Conservation (phyloP, 2,113 vertebrate species). For the Salvelinus fontinalis region DNA sequence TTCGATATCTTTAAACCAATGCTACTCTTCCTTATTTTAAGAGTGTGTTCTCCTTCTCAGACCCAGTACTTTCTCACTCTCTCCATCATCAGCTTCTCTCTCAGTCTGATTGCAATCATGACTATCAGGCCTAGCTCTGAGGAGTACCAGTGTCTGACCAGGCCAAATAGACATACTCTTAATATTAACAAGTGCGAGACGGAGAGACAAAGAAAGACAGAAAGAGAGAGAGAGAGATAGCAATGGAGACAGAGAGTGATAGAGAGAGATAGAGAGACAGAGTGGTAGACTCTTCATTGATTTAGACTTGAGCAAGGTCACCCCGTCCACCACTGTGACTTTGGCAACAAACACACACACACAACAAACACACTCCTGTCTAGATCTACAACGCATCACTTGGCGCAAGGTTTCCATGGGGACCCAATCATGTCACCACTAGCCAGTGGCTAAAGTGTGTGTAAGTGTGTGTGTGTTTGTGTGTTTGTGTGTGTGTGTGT, state of each 20-base stretch:
- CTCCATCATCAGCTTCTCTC: too few relatives aligned
- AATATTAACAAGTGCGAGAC: too few relatives aligned
- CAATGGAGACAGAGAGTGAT: neutral
- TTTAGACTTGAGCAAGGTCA: conserved; percentile 6
- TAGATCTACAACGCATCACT: conserved; percentile 48
- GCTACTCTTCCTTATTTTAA: too few relatives aligned
- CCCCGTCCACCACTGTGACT: conserved; percentile 13
- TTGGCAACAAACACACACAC: conserved; percentile 25
- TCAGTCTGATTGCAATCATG: too few relatives aligned
- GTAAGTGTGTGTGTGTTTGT: conserved; percentile 3
- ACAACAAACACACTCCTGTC: conserved; percentile 28
- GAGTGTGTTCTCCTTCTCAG: too few relatives aligned
- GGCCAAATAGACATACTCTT: too few relatives aligned
- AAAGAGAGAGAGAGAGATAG: conserved; percentile 6
- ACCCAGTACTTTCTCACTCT: too few relatives aligned
- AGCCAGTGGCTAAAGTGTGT: conserved; percentile 48
- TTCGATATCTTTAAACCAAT: too few relatives aligned
- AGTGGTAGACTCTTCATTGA: neutral
- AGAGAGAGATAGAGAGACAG: conserved; percentile 8
- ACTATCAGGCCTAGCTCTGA: too few relatives aligned
- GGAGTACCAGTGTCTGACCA: too few relatives aligned
- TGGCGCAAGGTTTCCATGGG: conserved; percentile 39
- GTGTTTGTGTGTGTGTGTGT: neutral
- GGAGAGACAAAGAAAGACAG: neutral
- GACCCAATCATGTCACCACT: conserved; percentile 45